Conservation (phyloP, 1,140 invertebrate genomes). For the Geopemphigus sp. region DNA sequence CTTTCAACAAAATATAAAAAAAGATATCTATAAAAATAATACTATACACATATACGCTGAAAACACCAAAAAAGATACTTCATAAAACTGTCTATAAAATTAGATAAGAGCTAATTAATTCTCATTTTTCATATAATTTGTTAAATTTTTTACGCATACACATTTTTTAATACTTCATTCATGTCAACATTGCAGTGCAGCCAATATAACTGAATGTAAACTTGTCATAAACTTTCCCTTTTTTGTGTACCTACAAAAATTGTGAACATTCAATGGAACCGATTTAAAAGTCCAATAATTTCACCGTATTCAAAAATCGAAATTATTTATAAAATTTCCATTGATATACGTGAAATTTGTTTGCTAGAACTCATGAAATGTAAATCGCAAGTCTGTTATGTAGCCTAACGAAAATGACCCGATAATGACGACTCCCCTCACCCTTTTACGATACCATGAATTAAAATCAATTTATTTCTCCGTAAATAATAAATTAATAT, state of each 20-base stretch:
- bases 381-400: no score
- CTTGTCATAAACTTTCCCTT: slow-evolving; percentile 35
- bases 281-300: no score
- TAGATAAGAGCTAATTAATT: slow-evolving; percentile 38
- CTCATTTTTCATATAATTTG: slow-evolving; percentile 35
- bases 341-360: no score
- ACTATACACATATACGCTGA: background rate
- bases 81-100: slow-evolving; percentile 9
- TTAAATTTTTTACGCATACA: slow-evolving; percentile 48
- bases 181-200: slow-evolving; percentile 47
- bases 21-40: background rate
- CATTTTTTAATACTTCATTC: slow-evolving; percentile 47
- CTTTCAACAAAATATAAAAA: background rate
- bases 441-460: background rate
- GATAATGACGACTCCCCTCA: background rate
- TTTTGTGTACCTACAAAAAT: background rate
- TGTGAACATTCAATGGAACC: no score
- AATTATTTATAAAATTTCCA: no score
- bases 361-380: no score
- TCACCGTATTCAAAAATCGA: no score
- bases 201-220: slow-evolving; percentile 12
- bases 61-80: slow-evolving; percentile 1
- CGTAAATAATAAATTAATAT: slow-evolving; percentile 6
- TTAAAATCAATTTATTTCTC: slow-evolving; percentile 2
- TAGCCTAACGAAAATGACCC: no score